Evolutionary conservation across 2,888 invertebrate genomes (phyloP).

Genomic region (Osmoderma eremita): DNA sequence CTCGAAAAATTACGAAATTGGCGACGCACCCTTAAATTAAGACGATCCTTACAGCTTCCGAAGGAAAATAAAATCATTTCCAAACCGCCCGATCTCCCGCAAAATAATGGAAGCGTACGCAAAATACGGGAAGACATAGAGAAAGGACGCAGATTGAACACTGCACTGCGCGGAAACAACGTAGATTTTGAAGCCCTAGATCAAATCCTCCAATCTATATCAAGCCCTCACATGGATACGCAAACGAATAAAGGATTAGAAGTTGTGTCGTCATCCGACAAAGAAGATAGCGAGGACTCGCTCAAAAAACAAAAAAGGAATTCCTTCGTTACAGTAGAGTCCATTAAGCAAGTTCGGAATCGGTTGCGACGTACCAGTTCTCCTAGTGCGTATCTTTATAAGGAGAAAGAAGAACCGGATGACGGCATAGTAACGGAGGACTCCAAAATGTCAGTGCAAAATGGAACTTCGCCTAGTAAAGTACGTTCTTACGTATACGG

Average conservation of each 20-base stretch:
- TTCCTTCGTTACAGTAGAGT: conserved; percentile 70
- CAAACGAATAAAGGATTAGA: conserved; percentile 51
- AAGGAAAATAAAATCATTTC: conserved; percentile 59
- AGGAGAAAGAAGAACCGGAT: conserved; percentile 57
- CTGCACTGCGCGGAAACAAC: conserved; percentile 67
- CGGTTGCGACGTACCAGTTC: conserved; percentile 67
- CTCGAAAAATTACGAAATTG: conserved; percentile 67
- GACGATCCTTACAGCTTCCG: conserved; percentile 75
- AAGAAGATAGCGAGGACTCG: conserved; percentile 46
- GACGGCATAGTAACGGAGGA: conserved; percentile 65
- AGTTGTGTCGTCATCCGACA: conserved; percentile 53
- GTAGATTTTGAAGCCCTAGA: conserved; percentile 67
- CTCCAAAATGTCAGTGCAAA: conserved; percentile 30
- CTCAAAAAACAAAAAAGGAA: conserved; percentile 58
- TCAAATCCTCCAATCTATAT: conserved; percentile 64
- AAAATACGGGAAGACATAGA: conserved; percentile 68
- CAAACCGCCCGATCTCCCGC: conserved; percentile 60
- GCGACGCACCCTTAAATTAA: conserved; percentile 72
- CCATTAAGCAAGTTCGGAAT: conserved; percentile 70
- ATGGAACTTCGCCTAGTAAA: conserved; percentile 47
- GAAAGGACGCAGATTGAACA: conserved; percentile 66
- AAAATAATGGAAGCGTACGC: conserved; percentile 66
- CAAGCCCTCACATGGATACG: conserved; percentile 54
- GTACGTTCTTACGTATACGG: conserved; percentile 64
- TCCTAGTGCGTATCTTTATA: conserved; percentile 60